These are phyloP conservation scores for Thaumetopoea pityocampa DNA, from an alignment of 1,140 invertebrate genomes.

Conservation along the genomic window DNA sequence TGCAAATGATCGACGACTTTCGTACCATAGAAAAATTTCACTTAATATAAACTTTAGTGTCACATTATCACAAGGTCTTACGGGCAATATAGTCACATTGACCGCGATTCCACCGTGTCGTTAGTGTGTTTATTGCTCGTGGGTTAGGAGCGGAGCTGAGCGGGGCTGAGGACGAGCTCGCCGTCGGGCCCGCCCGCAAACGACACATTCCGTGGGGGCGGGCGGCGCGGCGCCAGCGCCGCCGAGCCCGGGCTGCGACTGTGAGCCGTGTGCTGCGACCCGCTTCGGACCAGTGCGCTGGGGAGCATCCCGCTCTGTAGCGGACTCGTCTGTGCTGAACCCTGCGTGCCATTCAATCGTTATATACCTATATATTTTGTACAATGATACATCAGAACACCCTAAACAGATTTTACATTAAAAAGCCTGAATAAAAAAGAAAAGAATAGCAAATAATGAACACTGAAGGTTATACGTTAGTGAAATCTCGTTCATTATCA, in stretches of 20 bases:
- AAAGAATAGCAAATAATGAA: no score
- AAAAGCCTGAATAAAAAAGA: no score
- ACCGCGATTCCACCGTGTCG: no score
- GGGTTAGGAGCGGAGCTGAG: conserved; percentile 63
- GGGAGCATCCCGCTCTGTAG: conserved; percentile 10
- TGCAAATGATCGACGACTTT: conserved; percentile 52
- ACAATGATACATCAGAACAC: no score
- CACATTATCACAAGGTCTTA: conserved; percentile 36
- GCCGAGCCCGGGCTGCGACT: conserved; percentile 5
- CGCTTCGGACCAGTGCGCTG: conserved; percentile 9
- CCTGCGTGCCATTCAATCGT: no score
- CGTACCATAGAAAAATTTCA: conserved; percentile 39
- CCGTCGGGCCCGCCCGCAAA: conserved; percentile 60
- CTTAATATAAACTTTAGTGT: conserved; percentile 33
- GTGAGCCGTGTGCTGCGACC: conserved; percentile 7
- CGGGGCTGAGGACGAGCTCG: conserved; percentile 63
- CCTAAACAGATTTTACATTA: no score
- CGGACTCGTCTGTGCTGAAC: conserved; percentile 3
- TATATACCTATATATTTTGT: no score
- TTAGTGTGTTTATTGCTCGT: conserved; percentile 55
- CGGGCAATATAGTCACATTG: conserved; percentile 27
- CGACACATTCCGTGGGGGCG: conserved; percentile 64
- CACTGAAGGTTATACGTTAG: no score
- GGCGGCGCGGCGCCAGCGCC: conserved; percentile 29
- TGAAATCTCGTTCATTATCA: no score